Conservation (phyloP, 2,797 vertebrate species). For the Amazonetta brasiliensis region DNA sequence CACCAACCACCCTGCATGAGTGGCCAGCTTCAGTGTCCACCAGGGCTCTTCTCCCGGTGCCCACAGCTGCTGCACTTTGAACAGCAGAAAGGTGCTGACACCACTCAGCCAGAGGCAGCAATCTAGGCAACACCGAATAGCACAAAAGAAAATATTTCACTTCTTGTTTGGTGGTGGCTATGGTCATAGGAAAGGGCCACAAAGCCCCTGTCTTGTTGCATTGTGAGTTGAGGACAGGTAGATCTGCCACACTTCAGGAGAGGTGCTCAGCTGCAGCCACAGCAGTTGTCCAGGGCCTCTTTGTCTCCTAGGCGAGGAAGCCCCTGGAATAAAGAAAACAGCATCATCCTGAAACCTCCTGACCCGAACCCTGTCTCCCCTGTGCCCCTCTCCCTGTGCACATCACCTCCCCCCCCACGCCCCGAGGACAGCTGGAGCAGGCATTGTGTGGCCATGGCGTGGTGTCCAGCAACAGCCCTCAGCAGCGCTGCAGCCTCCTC, state of each 20-base stretch:
- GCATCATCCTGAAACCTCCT: background rate
- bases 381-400: rapidly evolving
- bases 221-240: rapidly evolving
- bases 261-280: background rate
- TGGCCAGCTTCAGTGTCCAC: background rate
- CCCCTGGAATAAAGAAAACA: background rate
- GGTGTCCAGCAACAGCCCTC: background rate
- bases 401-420: rapidly evolving
- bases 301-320: rapidly evolving
- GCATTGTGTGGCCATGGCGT: rapidly evolving
- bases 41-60: rapidly evolving
- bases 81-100: background rate
- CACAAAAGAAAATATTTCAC: background rate
- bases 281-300: background rate
- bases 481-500: background rate
- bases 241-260: background rate
- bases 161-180: background rate
- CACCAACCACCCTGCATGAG: rapidly evolving
- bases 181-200: background rate
- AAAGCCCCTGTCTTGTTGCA: too few species aligned
- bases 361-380: background rate
- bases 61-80: background rate
- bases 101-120: rapidly evolving
- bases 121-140: background rate
- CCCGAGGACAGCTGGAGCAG: background rate